Percentiles rank a stretch among this genome's conserved stretches.
Conservation (phyloP, 2,888 invertebrate genomes). For the Stegophylla sp. region DNA sequence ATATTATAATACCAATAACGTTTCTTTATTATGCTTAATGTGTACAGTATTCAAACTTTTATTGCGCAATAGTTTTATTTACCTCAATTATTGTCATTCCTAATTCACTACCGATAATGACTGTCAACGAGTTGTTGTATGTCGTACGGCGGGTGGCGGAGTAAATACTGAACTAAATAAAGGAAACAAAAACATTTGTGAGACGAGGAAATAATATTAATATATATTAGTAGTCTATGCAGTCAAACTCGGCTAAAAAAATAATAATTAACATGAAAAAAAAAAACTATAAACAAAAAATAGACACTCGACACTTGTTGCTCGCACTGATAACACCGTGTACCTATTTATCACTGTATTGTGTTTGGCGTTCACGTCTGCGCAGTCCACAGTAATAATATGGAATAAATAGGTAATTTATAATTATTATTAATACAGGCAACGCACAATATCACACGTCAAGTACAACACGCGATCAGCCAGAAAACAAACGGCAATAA, state of each 20-base stretch:
- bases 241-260: too few species aligned
- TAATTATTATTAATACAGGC: too few species aligned
- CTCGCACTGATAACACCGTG: neutral
- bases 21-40: neutral
- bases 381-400: too few species aligned
- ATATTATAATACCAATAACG: neutral
- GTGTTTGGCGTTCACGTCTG: too few species aligned
- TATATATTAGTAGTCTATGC: too few species aligned
- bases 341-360: too few species aligned
- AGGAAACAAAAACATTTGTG: neutral
- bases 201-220: too few species aligned
- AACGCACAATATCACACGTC: too few species aligned
- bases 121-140: neutral
- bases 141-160: neutral
- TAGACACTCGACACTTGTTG: neutral
- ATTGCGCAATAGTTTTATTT: constrained; percentile 12
- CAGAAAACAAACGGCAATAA: too few species aligned
- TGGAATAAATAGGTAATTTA: too few species aligned
- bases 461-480: too few species aligned
- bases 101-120: constrained; percentile 1
- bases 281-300: neutral
- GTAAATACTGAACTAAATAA: neutral
- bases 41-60: neutral
- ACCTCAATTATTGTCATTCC: constrained; percentile 10
- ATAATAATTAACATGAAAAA: too few species aligned